Base-by-base conservation (phyloP, 2,888 invertebrate genomes). In the Plusia festucae region DNA sequence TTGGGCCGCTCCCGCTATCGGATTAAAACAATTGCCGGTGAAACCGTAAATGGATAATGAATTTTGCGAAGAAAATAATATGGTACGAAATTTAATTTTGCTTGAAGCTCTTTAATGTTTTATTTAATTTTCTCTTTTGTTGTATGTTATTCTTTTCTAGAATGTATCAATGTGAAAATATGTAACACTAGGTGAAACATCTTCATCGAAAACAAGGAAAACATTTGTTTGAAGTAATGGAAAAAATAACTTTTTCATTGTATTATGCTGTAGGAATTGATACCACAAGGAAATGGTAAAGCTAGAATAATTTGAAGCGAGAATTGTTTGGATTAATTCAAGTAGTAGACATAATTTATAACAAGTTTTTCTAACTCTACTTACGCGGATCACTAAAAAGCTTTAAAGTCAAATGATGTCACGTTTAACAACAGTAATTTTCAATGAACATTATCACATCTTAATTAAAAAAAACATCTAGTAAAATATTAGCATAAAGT, bases 21-120 rank as follows among this genome's bases (percentile, higher is more conserved):
- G 94, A 95, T 95, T 94, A 94, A 93, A 94, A 93, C 93, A 94
- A 95, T 95, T 94, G 94, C 94, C 93, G 91, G 90, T 88, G 88
- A 92, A 91, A 92, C 91, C 91, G 90, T 94, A 93, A 94, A 94
- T 92, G 93, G 92, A 93, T 94, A 93, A 94, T 93, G 91, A 93
- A 93, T 93, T 93, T 93, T 89, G 89, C 86, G 90, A 90, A 90
- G 91, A 91, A 92, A 93, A 93, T 93, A 91, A 91, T 92, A 89
- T 90, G 88, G 87, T 86, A 87, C 84, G 86, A 86, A 90, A 91
- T 92, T 91, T 89, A 87, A 90, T 92, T 90, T 89, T 82, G 78
- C 79, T 82, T 72, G 67, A 73, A 85, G 78, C 66, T 70, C 71
- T 74, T 62, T 71, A 78, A 75, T 70, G 65, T 70, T 76, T 74